Evolutionary conservation across 23 tunicate genomes (phyloP), one percentile per base, ranked within the genome.

Genomic region (Ciona savignyi): DNA sequence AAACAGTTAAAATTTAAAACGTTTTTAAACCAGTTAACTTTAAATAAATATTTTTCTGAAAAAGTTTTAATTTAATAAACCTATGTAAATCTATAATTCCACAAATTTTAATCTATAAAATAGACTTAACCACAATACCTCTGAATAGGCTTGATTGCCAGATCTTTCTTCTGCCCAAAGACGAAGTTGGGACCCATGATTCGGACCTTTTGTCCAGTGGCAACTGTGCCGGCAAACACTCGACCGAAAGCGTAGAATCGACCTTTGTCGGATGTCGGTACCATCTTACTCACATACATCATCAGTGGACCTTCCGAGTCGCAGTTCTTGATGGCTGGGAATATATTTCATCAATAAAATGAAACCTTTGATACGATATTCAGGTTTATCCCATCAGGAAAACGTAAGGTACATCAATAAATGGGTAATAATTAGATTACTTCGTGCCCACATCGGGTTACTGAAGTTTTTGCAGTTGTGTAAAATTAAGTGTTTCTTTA

Each of bases 161-260:
- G 63, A 79, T 94, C 99, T 35, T 75, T 87, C 68, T 94, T 94
- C 86, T 94, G 79, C 32, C 99, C 99, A 56, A 84, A 89, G 29
- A 83, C 79, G 48, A 51, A 94, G 67, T 87, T 77, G 1, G 99
- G 95, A 48, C 99, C 99, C 99, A 94, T 87, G 33, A 94, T 94
- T 26, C 95, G 83, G 34, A 94, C 99, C 42, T 94, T 94, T 62
- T 94, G 99, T 11, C 99, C 95, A 63, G 99, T 94, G 66, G 95
- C 89, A 67, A 94, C 93, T 23, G 60, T 94, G 2, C 99, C 99
- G 25, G 99, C 35, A 71, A 94, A 94, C 49, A 94, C 99, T 0
- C 99, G 95, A 11, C 99, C 99, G 48, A 94, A 94, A 27, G 99
- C 99, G 35, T 87, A 94, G 83, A 94, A 94, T 25, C 99, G 89